Percentiles rank a stretch among this genome's conserved stretches.
phyloP scores from a whole-genome alignment of 2,888 invertebrate species.

The Rotaria macrura region DNA sequence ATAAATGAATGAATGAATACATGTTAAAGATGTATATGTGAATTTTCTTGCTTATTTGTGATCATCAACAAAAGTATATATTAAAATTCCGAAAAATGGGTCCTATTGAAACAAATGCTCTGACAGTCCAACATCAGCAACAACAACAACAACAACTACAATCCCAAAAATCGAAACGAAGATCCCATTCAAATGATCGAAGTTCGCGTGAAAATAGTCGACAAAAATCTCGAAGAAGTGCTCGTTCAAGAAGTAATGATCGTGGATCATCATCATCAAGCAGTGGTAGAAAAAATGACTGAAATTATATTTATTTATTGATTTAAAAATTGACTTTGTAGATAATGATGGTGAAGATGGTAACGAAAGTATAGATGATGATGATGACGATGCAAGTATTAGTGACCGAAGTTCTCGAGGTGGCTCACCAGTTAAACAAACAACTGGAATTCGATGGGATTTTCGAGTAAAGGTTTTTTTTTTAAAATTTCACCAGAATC shows the following conservation, averaged over 20 bases:
- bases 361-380: background rate
- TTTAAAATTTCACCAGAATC: too few species aligned
- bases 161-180: background rate
- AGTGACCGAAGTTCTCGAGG: background rate
- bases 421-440: background rate
- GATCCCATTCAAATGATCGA: background rate
- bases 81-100: background rate
- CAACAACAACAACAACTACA: background rate
- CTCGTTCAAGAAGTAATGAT: background rate
- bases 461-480: slow-evolving; percentile 12
- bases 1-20: too few species aligned
- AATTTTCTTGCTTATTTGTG: background rate
- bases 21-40: too few species aligned
- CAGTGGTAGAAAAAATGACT: background rate
- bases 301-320: background rate
- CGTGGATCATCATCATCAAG: background rate
- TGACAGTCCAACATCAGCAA: background rate
- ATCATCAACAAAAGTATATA: background rate
- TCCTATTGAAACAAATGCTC: background rate
- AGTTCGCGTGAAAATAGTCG: background rate
- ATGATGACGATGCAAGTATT: background rate
- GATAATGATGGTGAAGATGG: background rate
- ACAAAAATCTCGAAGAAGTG: background rate
- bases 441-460: background rate
- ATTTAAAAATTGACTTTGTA: background rate